phyloP scores from a whole-genome alignment of 1,140 invertebrate species.

The Lasioglossum albipes region DNA sequence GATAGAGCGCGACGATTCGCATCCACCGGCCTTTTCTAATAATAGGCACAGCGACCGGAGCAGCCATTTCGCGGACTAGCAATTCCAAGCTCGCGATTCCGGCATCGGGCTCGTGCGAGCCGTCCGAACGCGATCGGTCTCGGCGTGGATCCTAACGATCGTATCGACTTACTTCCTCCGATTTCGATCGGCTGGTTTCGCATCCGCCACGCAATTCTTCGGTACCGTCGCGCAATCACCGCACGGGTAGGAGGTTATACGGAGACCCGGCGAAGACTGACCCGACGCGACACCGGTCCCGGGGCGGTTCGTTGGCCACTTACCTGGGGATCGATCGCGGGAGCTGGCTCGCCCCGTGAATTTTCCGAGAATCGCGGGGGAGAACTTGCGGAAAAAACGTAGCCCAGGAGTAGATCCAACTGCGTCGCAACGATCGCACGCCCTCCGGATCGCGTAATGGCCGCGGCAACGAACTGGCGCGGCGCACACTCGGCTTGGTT shows the following conservation, averaged over 20 bases:
- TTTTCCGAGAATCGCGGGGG: too few relatives aligned
- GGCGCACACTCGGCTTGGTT: not conserved
- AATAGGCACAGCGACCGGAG: constrained; percentile 50
- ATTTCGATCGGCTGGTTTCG: not conserved
- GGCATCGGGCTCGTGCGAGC: not conserved
- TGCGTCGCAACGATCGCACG: constrained; percentile 5
- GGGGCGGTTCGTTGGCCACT: not conserved
- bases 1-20: constrained; percentile 14
- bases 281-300: not conserved
- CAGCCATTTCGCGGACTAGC: constrained; percentile 52
- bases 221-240: too few relatives aligned
- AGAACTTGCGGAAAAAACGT: too few relatives aligned
- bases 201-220: too few relatives aligned
- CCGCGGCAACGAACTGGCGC: constrained; percentile 24
- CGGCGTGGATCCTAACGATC: too few relatives aligned
- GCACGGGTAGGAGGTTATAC: constrained; percentile 1
- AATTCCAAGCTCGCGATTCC: constrained; percentile 33
- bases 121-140: too few relatives aligned
- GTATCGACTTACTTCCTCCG: too few relatives aligned
- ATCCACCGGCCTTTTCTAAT: constrained; percentile 50
- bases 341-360: not conserved
- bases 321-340: constrained; percentile 12
- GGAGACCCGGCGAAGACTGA: not conserved
- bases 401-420: not conserved
- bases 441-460: constrained; percentile 38